These are phyloP conservation scores for Acromyrmex charruanus DNA, from an alignment of 1,140 invertebrate species.

Conservation along the genomic window DNA sequence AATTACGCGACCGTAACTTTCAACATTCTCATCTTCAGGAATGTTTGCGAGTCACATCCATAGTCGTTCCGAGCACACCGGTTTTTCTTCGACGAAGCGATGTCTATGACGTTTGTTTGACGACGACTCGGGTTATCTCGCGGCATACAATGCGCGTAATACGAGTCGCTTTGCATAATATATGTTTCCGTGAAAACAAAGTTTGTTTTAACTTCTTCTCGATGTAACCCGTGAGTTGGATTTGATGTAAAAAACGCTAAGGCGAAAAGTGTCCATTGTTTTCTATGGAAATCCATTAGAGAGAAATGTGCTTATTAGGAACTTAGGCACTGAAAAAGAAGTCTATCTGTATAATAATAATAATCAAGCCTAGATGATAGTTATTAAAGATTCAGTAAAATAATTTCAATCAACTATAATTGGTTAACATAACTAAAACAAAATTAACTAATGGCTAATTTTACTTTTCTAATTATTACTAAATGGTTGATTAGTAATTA, in stretches of 20 bases:
- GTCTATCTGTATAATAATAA: too few relatives aligned
- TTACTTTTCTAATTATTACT: too few relatives aligned
- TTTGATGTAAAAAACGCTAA: background rate
- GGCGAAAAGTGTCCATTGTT: background rate
- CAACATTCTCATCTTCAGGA: conserved; percentile 5
- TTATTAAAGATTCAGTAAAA: too few relatives aligned
- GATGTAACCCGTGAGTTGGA: background rate
- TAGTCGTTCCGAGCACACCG: conserved; percentile 8
- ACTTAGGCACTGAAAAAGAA: background rate
- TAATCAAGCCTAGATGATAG: too few relatives aligned
- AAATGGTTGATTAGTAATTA: too few relatives aligned
- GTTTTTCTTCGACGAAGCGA: conserved; percentile 28
- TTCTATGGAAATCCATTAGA: background rate
- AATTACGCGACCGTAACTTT: conserved; percentile 3
- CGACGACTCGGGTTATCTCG: conserved; percentile 55
- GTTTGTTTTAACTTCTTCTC: background rate
- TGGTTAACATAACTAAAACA: too few relatives aligned
- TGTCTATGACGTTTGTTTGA: conserved; percentile 60
- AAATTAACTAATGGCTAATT: too few relatives aligned
- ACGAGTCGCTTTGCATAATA: conserved; percentile 54
- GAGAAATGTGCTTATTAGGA: too few relatives aligned
- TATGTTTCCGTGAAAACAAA: conserved; percentile 27
- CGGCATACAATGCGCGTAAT: conserved; percentile 15
- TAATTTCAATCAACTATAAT: too few relatives aligned
- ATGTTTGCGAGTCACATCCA: conserved; percentile 23